Conservation (phyloP, 2,113 vertebrate species). For the Spilogale gracilis region DNA sequence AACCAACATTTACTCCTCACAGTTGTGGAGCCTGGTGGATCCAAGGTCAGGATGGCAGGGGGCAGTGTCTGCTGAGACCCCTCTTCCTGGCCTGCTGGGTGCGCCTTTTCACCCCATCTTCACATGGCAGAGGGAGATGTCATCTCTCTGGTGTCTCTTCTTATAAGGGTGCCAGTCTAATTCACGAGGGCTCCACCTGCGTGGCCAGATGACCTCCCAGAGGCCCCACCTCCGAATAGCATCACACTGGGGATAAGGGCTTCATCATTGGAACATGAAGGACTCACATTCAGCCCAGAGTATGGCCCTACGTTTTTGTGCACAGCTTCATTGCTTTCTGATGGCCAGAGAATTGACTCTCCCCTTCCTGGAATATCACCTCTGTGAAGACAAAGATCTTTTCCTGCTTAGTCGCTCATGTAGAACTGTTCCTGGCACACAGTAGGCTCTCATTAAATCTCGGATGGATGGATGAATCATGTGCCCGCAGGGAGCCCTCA, state of each 20-base stretch:
- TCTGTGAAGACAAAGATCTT: background rate
- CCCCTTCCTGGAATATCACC: background rate
- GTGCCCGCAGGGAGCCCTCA: background rate
- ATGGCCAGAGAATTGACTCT: background rate
- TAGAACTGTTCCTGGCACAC: background rate
- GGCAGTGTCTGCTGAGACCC: background rate
- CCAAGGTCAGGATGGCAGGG: background rate
- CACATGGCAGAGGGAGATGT: rapidly evolving
- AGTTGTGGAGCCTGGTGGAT: background rate
- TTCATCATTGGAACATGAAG: background rate
- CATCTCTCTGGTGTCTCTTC: background rate
- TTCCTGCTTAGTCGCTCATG: background rate
- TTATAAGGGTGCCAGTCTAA: background rate
- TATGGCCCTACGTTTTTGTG: background rate
- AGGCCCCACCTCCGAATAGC: background rate
- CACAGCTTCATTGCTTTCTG: background rate
- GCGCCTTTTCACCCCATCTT: background rate
- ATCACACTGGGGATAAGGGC: background rate
- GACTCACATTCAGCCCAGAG: background rate
- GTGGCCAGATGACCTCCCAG: background rate
- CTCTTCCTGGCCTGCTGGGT: background rate
- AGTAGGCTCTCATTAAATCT: background rate
- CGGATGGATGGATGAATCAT: background rate
- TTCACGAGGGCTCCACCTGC: background rate
- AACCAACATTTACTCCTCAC: background rate